A percentile compares a stretch with the other conserved stretches of the same genome.
These are phyloP conservation scores for Pollachius pollachius DNA, from an alignment of 2,113 vertebrate species.

Conservation along the genomic window DNA sequence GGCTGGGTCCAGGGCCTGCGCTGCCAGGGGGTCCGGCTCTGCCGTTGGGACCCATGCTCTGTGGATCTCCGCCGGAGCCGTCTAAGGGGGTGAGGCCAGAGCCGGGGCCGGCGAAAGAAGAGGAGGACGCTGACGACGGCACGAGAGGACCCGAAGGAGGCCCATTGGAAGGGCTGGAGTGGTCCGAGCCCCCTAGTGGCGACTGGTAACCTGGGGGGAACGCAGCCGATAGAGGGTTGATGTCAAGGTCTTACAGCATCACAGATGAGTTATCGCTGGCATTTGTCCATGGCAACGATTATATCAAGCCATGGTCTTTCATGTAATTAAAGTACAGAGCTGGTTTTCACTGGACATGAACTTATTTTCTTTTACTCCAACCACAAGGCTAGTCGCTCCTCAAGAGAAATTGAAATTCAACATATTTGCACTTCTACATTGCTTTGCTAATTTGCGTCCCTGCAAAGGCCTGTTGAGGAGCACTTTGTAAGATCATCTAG, in stretches of 20 bases:
- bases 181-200: conserved; percentile 88
- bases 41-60: conserved; percentile 75
- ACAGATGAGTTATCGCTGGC: not conserved
- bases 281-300: too few relatives aligned
- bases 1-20: conserved; percentile 53
- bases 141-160: conserved; percentile 84
- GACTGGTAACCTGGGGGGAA: conserved; percentile 86
- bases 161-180: conserved; percentile 89
- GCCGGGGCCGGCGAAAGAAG: conserved; percentile 67
- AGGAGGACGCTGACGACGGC: conserved; percentile 68
- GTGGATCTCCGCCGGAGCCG: conserved; percentile 73
- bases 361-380: too few relatives aligned
- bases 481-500: too few relatives aligned
- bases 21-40: conserved; percentile 56
- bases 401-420: too few relatives aligned
- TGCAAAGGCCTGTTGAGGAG: too few relatives aligned
- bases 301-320: too few relatives aligned
- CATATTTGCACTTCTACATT: too few relatives aligned
- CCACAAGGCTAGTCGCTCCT: too few relatives aligned
- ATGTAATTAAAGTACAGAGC: too few relatives aligned
- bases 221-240: not conserved
- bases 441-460: too few relatives aligned
- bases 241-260: not conserved
- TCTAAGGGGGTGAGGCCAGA: conserved; percentile 80
- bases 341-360: too few relatives aligned